These are phyloP conservation scores for Cantharis rufa DNA, from an alignment of 2,888 invertebrate genomes.

Conservation along the genomic window DNA sequence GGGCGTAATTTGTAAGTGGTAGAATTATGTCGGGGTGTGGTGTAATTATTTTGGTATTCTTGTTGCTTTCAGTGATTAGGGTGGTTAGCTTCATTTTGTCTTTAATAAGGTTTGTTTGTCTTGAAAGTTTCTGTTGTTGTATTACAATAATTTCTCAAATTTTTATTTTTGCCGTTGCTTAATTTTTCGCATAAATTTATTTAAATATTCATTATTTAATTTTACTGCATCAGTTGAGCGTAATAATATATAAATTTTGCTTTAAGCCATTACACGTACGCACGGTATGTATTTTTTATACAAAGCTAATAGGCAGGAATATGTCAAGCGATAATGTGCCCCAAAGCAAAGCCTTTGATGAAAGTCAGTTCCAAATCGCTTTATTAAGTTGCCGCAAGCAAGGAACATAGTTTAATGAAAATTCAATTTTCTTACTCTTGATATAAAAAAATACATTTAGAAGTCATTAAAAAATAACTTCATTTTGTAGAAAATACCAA, in stretches of 20 bases:
- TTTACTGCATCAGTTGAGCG: background rate
- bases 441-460: background rate
- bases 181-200: background rate
- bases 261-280: background rate
- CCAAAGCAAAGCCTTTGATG: background rate
- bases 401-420: constrained; percentile 11
- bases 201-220: background rate
- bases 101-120: background rate
- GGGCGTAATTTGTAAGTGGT: background rate
- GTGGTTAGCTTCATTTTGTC: background rate
- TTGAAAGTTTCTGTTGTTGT: background rate
- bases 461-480: constrained; percentile 11
- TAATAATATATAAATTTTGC: background rate
- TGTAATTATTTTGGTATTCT: background rate
- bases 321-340: background rate
- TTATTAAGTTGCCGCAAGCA: constrained; percentile 13
- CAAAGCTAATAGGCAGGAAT: background rate
- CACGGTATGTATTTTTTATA: background rate
- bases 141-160: background rate
- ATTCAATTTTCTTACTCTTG: background rate
- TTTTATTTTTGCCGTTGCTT: background rate
- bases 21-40: background rate
- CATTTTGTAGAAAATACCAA: constrained; percentile 3
- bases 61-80: background rate
- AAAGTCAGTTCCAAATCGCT: constrained; percentile 1